A percentile compares a stretch with the other conserved stretches of the same genome.
Evolutionary conservation across 2,113 vertebrate species (phyloP).

Genomic region (Phalacrocorax pelagicus): DNA sequence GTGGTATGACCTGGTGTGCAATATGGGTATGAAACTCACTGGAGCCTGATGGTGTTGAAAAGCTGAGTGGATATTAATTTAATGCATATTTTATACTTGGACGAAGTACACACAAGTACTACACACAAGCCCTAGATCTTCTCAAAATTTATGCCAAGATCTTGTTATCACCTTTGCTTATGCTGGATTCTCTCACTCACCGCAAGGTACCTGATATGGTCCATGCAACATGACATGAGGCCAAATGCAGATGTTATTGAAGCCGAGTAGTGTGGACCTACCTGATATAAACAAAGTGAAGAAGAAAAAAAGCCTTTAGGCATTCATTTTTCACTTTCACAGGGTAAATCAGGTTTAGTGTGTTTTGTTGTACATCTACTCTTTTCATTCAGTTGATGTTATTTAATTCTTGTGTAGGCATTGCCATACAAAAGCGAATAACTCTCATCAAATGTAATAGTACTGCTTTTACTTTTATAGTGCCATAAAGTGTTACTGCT

Average conservation of each 20-base stretch:
- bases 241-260: not conserved
- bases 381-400: not conserved
- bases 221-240: not conserved
- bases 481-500: not conserved
- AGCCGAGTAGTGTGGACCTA: not conserved
- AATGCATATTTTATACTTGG: not conserved
- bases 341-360: not conserved
- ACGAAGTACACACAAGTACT: not conserved
- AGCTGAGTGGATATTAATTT: not conserved
- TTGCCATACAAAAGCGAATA: not conserved
- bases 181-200: not conserved
- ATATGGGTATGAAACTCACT: not conserved
- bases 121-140: not conserved
- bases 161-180: not conserved
- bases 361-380: not conserved
- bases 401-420: not conserved
- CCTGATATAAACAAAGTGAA: not conserved
- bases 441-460: not conserved
- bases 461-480: conserved; percentile 20
- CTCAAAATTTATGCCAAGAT: not conserved
- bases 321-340: not conserved
- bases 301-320: not conserved
- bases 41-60: not conserved
- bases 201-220: not conserved
- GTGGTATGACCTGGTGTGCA: not conserved